Evolutionary conservation across 2,797 vertebrate species (phyloP), one percentile per base, ranked within the genome.

Genomic region (Pogonophryne albipinna): DNA sequence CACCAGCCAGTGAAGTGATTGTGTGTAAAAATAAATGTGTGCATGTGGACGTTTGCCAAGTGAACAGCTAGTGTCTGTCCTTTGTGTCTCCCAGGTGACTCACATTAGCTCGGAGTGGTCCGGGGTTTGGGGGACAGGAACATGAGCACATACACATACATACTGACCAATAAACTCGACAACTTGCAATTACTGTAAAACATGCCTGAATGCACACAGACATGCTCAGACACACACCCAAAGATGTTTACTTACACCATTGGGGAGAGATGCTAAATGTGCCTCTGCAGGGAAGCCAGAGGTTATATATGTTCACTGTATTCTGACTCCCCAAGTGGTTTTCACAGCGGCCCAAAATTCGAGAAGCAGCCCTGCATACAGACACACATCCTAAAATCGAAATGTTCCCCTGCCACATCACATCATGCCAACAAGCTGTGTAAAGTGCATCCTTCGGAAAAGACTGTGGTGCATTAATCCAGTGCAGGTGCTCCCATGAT

Each of bases 401-500:
- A 34, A n/a, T 53, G 61, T 46, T 51, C n/a, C 0, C 56, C n/a
- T 65, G 45, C 66, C 62, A 79, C 50, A 60, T 75, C 59, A 42
- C 76, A 78, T 76, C 59, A 66, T 7, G 51, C 68, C 72, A 71
- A 74, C 69, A 59, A 71, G 78, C 66, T 77, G 78, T 73, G 82
- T 64, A 74, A 84, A 77, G 66, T 67, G 63, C 65, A 66, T 86
- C 85, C 60, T 72, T 69, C 74, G 66, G 60, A 82, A 84, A 82
- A 84, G 62, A 81, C 66, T 45, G 62, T 9, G 49, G 68, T 14
- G 75, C 71, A 83, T 78, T 87, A 83, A 88, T 80, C 85, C 76
- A 75, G 78, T 71, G 66, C 86, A 85, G 85, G 87, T 92, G 88
- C 80, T 71, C 76, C 78, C 82, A 46, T 85, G 82, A 93, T 91